Evolutionary conservation across 1,140 invertebrate genomes (phyloP).

Genomic region (Drosophila navojoa): DNA sequence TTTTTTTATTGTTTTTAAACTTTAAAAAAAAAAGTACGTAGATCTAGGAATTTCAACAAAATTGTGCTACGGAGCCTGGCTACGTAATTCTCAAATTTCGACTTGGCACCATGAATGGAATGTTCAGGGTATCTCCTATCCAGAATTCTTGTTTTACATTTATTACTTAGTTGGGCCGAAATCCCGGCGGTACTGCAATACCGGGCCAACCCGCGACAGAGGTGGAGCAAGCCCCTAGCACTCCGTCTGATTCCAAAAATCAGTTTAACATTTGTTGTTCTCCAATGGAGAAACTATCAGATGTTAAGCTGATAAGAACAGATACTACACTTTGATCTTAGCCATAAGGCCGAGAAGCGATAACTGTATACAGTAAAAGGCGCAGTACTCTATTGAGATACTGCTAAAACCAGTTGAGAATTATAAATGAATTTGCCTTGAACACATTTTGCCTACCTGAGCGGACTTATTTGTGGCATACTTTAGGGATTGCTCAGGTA

Average conservation of each 20-base stretch:
- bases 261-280: slow-evolving; percentile 85
- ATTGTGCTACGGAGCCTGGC: too few relatives aligned
- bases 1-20: too few relatives aligned
- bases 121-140: too few relatives aligned
- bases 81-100: too few relatives aligned
- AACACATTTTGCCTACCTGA: neutral
- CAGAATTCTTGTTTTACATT: too few relatives aligned
- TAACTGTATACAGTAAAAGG: slow-evolving; percentile 10
- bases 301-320: slow-evolving; percentile 88
- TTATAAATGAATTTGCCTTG: neutral
- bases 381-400: neutral
- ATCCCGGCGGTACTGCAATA: slow-evolving; percentile 86
- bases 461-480: neutral
- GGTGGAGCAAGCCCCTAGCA: slow-evolving; percentile 55
- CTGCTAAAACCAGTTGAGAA: slow-evolving; percentile 14
- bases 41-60: too few relatives aligned
- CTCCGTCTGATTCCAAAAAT: slow-evolving; percentile 83
- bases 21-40: too few relatives aligned
- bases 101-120: too few relatives aligned
- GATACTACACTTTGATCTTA: slow-evolving; percentile 84
- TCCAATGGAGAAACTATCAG: slow-evolving; percentile 86
- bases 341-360: slow-evolving; percentile 84
- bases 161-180: slow-evolving; percentile 57
- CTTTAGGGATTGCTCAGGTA: slow-evolving; percentile 1
- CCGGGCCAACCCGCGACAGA: slow-evolving; percentile 58